Conservation (phyloP, 1,140 invertebrate genomes). For the Drosophila ficusphila region DNA sequence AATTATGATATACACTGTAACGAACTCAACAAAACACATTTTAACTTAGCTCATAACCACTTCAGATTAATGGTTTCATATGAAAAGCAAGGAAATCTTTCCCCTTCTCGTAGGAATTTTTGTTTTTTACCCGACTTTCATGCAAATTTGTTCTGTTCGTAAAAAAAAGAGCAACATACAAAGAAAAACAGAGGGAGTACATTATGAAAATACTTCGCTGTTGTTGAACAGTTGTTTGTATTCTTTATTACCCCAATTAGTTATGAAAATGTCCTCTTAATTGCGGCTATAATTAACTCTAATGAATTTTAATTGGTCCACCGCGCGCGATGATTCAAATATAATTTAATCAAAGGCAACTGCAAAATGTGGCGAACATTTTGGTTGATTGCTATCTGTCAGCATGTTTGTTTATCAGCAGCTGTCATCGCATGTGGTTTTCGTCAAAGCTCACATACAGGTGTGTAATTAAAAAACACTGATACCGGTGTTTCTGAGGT, state of each 20-base stretch:
- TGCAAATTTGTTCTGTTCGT: conserved; percentile 31
- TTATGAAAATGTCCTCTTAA: conserved; percentile 72
- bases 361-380: conserved; percentile 36
- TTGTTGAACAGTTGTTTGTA: conserved; percentile 15
- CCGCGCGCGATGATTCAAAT: conserved; percentile 21
- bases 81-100: background rate
- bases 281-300: conserved; percentile 70
- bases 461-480: conserved; percentile 29
- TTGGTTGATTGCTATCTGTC: conserved; percentile 24
- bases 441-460: conserved; percentile 8
- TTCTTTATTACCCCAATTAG: conserved; percentile 56
- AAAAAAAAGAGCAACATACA: conserved; percentile 47
- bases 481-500: background rate
- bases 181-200: conserved; percentile 17
- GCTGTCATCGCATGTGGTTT: conserved; percentile 62
- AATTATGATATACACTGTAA: no score
- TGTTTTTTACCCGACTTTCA: conserved; percentile 15
- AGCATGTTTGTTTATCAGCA: conserved; percentile 51
- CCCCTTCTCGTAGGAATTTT: background rate
- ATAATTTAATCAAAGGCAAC: conserved; percentile 61
- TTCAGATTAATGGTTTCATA: background rate
- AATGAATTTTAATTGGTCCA: conserved; percentile 71
- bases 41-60: background rate
- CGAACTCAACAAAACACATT: no score
- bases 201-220: conserved; percentile 52